phyloP scores from a whole-genome alignment of 2,113 vertebrate genomes.

The Syrmaticus mikado region DNA sequence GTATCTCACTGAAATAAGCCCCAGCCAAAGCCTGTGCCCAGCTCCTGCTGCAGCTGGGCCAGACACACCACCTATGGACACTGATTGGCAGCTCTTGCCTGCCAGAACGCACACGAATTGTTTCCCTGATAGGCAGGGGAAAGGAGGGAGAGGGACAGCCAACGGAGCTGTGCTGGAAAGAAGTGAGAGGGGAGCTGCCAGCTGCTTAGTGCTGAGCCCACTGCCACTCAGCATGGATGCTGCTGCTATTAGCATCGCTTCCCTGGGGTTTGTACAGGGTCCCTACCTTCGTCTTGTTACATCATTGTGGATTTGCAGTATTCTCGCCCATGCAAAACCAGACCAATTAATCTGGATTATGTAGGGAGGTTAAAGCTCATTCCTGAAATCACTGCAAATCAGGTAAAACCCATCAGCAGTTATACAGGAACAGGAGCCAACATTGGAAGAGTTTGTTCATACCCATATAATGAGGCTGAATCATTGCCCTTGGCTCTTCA shows the following conservation, averaged over 20 bases:
- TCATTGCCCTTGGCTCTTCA: neutral
- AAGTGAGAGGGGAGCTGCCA: neutral
- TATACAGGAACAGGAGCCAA: neutral
- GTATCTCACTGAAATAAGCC: neutral
- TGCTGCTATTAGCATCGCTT: fast-evolving
- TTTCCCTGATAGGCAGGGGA: neutral
- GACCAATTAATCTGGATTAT: neutral
- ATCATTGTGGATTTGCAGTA: neutral
- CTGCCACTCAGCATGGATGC: neutral
- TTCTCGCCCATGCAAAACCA: neutral
- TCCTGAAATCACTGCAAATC: neutral
- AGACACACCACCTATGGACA: neutral
- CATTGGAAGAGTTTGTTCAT: neutral
- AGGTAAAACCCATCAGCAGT: neutral
- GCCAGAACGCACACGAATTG: neutral
- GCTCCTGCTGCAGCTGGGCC: neutral
- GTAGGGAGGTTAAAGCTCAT: neutral
- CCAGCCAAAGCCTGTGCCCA: neutral
- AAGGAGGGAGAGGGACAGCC: neutral
- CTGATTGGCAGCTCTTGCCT: neutral
- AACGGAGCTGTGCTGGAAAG: neutral
- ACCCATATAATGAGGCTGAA: neutral
- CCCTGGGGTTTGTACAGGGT: neutral
- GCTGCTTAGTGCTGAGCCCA: neutral
- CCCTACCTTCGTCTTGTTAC: neutral